Evolutionary conservation across 1,140 invertebrate genomes (phyloP), one percentile per base, ranked within the genome.

Genomic region (Adelges cooleyi): DNA sequence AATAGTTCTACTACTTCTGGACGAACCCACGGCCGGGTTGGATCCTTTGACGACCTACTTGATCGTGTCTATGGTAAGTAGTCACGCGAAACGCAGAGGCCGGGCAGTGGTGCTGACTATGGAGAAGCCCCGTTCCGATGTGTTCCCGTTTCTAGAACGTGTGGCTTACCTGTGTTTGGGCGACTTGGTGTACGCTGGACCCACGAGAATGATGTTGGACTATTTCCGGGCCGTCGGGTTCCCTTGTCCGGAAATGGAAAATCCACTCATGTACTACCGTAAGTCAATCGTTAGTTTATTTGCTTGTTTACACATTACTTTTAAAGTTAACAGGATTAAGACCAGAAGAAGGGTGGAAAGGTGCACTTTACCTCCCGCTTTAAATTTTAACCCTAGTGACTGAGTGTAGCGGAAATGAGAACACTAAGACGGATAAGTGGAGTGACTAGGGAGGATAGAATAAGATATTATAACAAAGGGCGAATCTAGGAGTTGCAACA

Each of bases 251-350:
- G 87, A 93, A 73, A 74, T 93, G 46, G 91, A 94, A 74, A 94
- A 94, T 74, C 91, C 91, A 0, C 76, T 95, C 0, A 94, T 93
- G 89, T 95, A 94, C 76, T 94, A 94, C 74, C 76, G 88, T 90
- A 79, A 85, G 87, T 82, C 66, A 33, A 17, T n/a, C n/a, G n/a
- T n/a, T n/a, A n/a, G n/a, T n/a, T n/a, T n/a, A n/a, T n/a, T n/a
- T n/a, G n/a, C n/a, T n/a, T n/a, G n/a, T n/a, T n/a, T n/a, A n/a
- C n/a, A n/a, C n/a, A n/a, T n/a, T n/a, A n/a, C n/a, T n/a, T n/a
- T n/a, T n/a, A n/a, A n/a, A n/a, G n/a, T n/a, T n/a, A n/a, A n/a
- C n/a, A n/a, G n/a, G n/a, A n/a, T n/a, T n/a, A n/a, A n/a, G n/a
- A n/a, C n/a, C n/a, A n/a, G n/a, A n/a, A n/a, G n/a, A n/a, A n/a